Evolutionary conservation across 2,113 vertebrate species (phyloP).

Genomic region (Prionailurus bengalensis): DNA sequence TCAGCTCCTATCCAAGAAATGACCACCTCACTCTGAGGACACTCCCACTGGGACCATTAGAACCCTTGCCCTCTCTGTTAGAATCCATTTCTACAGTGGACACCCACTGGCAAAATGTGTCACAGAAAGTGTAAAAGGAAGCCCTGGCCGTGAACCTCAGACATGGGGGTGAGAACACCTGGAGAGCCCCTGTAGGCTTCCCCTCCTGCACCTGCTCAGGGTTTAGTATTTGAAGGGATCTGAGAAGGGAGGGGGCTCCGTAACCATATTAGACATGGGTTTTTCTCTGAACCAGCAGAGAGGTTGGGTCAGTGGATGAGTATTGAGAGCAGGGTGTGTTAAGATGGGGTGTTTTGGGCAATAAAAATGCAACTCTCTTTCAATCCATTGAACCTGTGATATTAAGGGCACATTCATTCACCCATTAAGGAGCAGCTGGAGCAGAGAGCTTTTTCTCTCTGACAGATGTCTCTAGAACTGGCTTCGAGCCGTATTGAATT

Average conservation of each 20-base stretch:
- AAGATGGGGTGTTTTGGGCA: not conserved
- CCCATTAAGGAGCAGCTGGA: not conserved
- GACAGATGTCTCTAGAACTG: not conserved
- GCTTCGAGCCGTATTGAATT: not conserved
- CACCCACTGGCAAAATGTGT: not conserved
- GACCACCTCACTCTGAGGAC: not conserved
- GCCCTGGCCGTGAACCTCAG: not conserved
- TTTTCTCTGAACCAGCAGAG: not conserved
- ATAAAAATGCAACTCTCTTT: not conserved
- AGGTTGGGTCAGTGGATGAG: not conserved
- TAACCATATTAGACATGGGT: not conserved
- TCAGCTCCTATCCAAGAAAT: not conserved
- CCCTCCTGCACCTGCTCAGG: not conserved
- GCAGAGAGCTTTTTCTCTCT: not conserved
- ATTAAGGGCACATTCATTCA: not conserved
- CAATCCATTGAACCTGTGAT: accelerated
- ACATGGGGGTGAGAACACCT: not conserved
- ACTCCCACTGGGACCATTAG: not conserved
- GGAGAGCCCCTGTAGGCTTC: no score
- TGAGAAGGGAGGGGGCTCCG: no score
- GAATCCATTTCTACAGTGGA: not conserved
- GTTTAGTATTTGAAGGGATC: not conserved
- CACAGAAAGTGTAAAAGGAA: not conserved
- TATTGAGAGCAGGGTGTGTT: not conserved
- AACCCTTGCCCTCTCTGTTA: not conserved